These are phyloP conservation scores for Heliconius sara DNA, from an alignment of 2,888 invertebrate genomes.

Conservation along the genomic window DNA sequence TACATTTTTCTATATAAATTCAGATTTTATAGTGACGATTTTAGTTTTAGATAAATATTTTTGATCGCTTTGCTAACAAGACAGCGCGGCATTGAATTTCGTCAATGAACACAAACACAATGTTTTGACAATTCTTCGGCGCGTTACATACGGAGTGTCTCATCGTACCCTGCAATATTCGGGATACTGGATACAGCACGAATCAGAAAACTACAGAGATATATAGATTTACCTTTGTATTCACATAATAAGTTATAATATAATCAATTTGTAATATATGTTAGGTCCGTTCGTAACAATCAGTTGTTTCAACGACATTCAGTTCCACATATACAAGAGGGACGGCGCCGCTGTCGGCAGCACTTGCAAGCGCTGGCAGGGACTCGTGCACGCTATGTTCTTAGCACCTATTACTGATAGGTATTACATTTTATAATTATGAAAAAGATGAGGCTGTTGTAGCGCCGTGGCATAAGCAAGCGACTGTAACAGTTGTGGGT, in stretches of 20 bases:
- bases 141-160: background rate
- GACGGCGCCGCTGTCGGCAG: constrained; percentile 65
- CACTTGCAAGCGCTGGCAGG: constrained; percentile 74
- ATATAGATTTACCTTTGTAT: no score
- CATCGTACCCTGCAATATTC: background rate
- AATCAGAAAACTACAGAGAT: no score
- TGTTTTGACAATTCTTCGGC: background rate
- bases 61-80: no score
- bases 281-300: constrained; percentile 68
- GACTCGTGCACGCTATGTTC: constrained; percentile 69
- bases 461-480: background rate
- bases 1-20: no score
- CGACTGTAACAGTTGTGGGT: background rate
- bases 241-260: no score
- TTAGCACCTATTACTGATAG: constrained; percentile 67
- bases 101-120: background rate
- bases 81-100: background rate
- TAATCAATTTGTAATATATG: background rate
- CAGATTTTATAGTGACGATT: no score
- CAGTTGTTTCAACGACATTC: constrained; percentile 68
- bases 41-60: no score
- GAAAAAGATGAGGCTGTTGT: background rate
- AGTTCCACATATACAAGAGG: constrained; percentile 62
- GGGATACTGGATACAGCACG: background rate
- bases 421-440: constrained; percentile 52